A percentile compares a stretch with the other conserved stretches of the same genome.
Conservation (phyloP, 2,888 invertebrate genomes). For the Leptogaster cylindrica region DNA sequence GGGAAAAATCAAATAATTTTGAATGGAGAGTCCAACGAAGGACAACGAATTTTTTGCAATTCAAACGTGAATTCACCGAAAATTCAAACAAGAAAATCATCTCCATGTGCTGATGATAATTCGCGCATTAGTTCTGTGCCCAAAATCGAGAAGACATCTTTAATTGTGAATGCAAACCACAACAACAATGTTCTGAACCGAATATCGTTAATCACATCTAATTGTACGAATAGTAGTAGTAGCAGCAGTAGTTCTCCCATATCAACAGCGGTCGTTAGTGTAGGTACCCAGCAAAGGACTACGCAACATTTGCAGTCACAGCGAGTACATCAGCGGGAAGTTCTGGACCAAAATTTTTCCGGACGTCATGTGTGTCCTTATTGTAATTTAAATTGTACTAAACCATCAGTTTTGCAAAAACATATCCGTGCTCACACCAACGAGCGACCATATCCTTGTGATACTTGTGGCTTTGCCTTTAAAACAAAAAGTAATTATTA, state of each 20-base stretch:
- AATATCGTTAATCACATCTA: constrained; percentile 17
- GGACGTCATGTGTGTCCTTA: constrained; percentile 86
- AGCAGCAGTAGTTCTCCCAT: constrained; percentile 42
- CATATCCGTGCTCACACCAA: constrained; percentile 94
- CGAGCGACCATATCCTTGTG: constrained; percentile 89
- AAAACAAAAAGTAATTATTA: constrained; percentile 93
- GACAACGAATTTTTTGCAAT: not conserved
- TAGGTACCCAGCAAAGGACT: constrained; percentile 23
- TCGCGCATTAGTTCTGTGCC: constrained; percentile 7
- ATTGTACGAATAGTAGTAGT: too few relatives aligned
- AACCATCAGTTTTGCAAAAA: constrained; percentile 91
- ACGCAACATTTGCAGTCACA: constrained; percentile 40
- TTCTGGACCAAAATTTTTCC: constrained; percentile 43
- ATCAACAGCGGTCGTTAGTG: constrained; percentile 53
- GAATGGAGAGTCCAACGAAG: constrained; percentile 5
- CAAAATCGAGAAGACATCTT: not conserved
- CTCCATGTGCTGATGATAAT: constrained; percentile 12
- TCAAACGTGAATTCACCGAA: not conserved
- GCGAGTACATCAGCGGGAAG: constrained; percentile 43
- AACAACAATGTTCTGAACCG: constrained; percentile 21
- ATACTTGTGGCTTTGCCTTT: constrained; percentile 88
- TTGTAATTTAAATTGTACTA: constrained; percentile 87
- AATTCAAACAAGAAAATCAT: not conserved
- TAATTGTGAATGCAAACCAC: not conserved
- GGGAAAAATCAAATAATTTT: not conserved